phyloP scores from a whole-genome alignment of 2,113 vertebrate species.

The Lagenorhynchus albirostris region DNA sequence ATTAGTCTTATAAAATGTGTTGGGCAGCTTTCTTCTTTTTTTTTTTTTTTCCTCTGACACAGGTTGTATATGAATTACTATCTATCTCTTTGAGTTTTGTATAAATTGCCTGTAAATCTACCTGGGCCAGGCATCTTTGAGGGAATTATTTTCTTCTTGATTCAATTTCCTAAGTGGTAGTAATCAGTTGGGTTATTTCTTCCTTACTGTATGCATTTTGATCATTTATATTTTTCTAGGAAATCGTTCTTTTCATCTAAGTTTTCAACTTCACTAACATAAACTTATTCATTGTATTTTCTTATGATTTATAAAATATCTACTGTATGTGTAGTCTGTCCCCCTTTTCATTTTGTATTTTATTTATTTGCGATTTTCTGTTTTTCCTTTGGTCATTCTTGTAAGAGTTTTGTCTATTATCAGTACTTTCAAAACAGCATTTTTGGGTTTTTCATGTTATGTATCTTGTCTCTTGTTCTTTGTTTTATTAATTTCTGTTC shows the following conservation, averaged over 20 bases:
- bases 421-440: not conserved
- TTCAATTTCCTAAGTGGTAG: not conserved
- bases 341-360: not conserved
- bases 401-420: not conserved
- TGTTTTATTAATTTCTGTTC: not conserved
- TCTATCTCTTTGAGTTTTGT: not conserved
- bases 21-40: not conserved
- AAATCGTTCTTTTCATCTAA: not conserved
- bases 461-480: not conserved
- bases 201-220: not conserved
- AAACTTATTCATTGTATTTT: not conserved
- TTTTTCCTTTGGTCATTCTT: not conserved
- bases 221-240: constrained; percentile 18
- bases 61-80: not conserved
- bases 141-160: not conserved
- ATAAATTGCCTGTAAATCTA: not conserved
- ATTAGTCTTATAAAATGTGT: not conserved
- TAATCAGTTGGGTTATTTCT: not conserved
- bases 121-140: not conserved
- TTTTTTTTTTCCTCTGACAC: not conserved
- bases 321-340: not conserved
- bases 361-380: not conserved
- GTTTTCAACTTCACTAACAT: not conserved
- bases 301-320: not conserved
- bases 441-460: not conserved